Evolutionary conservation across 2,888 invertebrate genomes (phyloP).

Genomic region (Agrochola macilenta): DNA sequence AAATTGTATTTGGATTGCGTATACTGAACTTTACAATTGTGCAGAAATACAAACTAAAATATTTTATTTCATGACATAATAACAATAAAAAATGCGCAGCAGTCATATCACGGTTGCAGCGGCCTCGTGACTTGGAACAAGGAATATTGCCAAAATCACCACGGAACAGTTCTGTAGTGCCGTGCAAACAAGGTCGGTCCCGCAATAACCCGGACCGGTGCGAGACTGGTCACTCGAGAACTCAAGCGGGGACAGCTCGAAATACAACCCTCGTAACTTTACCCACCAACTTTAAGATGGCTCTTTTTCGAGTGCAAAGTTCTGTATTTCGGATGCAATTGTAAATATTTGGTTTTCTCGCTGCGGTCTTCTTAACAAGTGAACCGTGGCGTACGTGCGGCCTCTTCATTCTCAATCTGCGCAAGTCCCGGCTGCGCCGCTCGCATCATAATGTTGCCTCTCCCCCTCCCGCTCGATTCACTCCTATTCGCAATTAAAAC

Average conservation of each 20-base stretch:
- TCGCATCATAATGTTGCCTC: slow-evolving; percentile 80
- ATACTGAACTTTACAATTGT: slow-evolving; percentile 21
- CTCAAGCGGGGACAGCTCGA: slow-evolving; percentile 79
- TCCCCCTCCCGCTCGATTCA: slow-evolving; percentile 68
- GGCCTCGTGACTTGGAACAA: slow-evolving; percentile 65
- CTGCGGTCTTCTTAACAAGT: slow-evolving; percentile 84
- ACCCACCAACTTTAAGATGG: slow-evolving; percentile 80
- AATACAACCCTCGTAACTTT: slow-evolving; percentile 77
- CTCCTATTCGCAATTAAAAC: slow-evolving; percentile 85
- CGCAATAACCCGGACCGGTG: slow-evolving; percentile 80
- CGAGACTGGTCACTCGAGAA: slow-evolving; percentile 81
- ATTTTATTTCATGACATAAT: slow-evolving; percentile 53
- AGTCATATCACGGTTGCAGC: slow-evolving; percentile 43
- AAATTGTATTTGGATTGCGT: slow-evolving; percentile 38
- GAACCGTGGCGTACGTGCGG: slow-evolving; percentile 82
- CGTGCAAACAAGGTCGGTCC: slow-evolving; percentile 82
- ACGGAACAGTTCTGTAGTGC: slow-evolving; percentile 83
- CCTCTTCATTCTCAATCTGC: slow-evolving; percentile 79
- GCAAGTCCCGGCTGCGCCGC: slow-evolving; percentile 68
- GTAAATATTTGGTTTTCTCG: slow-evolving; percentile 85
- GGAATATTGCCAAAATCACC: slow-evolving; percentile 84
- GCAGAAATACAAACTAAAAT: slow-evolving; percentile 50
- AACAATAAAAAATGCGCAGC: slow-evolving; percentile 57
- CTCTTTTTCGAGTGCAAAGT: slow-evolving; percentile 83
- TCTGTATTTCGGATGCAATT: slow-evolving; percentile 84